phyloP scores from a whole-genome alignment of 2,797 vertebrate species.

The Chelon labrosus region DNA sequence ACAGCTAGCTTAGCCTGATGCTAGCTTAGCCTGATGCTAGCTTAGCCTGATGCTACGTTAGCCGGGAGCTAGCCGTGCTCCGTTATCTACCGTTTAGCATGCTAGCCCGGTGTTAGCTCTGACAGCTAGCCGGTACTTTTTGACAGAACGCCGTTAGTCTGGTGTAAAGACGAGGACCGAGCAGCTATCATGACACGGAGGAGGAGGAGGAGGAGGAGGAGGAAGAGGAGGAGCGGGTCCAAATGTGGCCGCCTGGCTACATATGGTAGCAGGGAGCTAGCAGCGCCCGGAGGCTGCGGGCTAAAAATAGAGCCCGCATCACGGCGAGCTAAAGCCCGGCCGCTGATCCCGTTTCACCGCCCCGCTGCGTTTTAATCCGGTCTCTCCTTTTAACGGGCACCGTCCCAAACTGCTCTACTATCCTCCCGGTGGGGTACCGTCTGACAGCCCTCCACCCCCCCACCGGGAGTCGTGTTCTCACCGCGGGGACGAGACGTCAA shows the following conservation, averaged over 20 bases:
- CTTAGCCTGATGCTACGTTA: slow-evolving; percentile 5
- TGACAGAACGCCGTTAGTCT: slow-evolving; percentile 18
- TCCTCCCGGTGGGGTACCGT: not conserved
- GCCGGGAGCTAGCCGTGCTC: slow-evolving; percentile 24
- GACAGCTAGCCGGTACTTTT: not conserved
- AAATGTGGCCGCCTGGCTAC: slow-evolving; percentile 84
- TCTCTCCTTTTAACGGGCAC: not conserved
- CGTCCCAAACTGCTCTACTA: fast-evolving
- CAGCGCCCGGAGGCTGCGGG: slow-evolving; percentile 63
- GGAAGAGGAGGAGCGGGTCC: slow-evolving; percentile 30
- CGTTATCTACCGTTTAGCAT: not conserved
- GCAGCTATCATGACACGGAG: not conserved
- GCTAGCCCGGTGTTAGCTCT: slow-evolving; percentile 26
- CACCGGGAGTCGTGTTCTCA: not conserved
- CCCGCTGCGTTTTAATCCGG: slow-evolving; percentile 34
- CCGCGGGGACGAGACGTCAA: slow-evolving; percentile 25
- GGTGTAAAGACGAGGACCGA: not conserved
- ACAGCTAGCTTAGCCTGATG: slow-evolving; percentile 1
- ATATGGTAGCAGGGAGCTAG: slow-evolving; percentile 87
- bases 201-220: not conserved
- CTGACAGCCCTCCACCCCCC: not conserved
- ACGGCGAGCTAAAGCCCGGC: slow-evolving; percentile 50
- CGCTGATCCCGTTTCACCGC: slow-evolving; percentile 70
- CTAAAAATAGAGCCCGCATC: slow-evolving; percentile 90
- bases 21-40: slow-evolving; percentile 18